phyloP scores from a whole-genome alignment of 2,797 vertebrate species.

The Lagocephalus sceleratus region DNA sequence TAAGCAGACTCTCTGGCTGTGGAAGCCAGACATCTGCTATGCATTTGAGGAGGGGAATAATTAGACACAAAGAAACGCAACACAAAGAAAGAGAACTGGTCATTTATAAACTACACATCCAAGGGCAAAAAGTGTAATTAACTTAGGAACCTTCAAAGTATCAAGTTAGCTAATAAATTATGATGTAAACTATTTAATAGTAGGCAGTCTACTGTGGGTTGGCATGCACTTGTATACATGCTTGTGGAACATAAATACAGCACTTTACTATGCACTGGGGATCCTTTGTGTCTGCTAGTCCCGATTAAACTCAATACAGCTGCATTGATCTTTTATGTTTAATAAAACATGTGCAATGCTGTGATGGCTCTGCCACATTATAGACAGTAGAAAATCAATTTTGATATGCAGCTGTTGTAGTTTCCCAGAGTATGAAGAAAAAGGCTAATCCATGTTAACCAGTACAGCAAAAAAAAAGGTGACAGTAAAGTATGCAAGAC shows the following conservation, averaged over 20 bases:
- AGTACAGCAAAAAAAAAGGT: no score
- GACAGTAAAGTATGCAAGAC: no score
- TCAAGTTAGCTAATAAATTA: no score
- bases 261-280: not conserved
- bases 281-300: not conserved
- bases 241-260: no score
- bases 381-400: constrained; percentile 5
- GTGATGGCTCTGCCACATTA: constrained; percentile 1
- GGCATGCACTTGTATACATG: no score
- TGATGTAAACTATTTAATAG: no score
- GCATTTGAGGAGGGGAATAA: not conserved
- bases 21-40: constrained; percentile 4
- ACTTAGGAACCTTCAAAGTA: no score
- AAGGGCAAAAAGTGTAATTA: no score
- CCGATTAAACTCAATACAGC: not conserved
- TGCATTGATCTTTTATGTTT: constrained; percentile 6
- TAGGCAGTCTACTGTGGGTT: no score
- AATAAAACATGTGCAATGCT: constrained; percentile 5
- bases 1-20: constrained; percentile 1
- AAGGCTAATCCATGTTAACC: no score
- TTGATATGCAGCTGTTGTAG: constrained; percentile 7
- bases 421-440: not conserved
- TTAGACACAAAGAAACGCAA: constrained; percentile 3
- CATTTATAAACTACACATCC: no score
- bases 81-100: not conserved